A percentile compares a stretch with the other conserved stretches of the same genome.
phyloP scores from a whole-genome alignment of 2,797 vertebrate genomes.

The Hyperoplus immaculatus region DNA sequence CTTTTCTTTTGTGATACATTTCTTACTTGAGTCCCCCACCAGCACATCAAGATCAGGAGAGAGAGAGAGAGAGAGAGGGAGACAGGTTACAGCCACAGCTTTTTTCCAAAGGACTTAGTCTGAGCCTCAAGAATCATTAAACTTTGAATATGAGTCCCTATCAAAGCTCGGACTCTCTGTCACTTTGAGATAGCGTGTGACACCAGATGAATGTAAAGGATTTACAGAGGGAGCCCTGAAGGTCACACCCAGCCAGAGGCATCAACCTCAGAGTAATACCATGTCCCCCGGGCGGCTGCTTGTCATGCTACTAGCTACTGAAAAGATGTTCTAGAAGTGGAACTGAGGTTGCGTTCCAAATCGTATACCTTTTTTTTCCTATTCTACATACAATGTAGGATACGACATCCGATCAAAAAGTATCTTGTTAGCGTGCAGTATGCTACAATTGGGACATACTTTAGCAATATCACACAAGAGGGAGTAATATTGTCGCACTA shows the following conservation, averaged over 20 bases:
- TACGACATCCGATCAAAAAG: too few relatives aligned
- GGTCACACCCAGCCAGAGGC: slow-evolving; percentile 48
- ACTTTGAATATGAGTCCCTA: slow-evolving; percentile 56
- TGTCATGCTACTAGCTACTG: slow-evolving; percentile 24
- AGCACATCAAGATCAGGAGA: slow-evolving; percentile 45
- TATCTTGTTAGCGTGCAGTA: too few relatives aligned
- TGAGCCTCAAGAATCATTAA: slow-evolving; percentile 57
- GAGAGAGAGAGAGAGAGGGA: not conserved
- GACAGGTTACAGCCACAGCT: slow-evolving; percentile 37
- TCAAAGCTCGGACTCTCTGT: slow-evolving; percentile 48
- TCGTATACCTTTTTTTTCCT: too few relatives aligned
- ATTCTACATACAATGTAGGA: too few relatives aligned
- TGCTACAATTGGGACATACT: too few relatives aligned
- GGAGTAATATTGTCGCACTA: too few relatives aligned
- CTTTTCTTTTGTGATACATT: slow-evolving; percentile 47
- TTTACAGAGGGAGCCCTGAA: slow-evolving; percentile 57
- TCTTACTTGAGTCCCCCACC: slow-evolving; percentile 28
- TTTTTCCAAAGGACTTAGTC: slow-evolving; percentile 30
- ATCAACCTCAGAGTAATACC: slow-evolving; percentile 1
- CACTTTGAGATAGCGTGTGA: slow-evolving; percentile 31
- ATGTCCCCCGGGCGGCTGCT: slow-evolving; percentile 8
- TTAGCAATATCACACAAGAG: too few relatives aligned
- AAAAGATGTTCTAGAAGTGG: slow-evolving; percentile 32
- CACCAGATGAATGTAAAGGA: slow-evolving; percentile 51
- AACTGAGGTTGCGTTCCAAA: not conserved